Base-by-base conservation (phyloP, 2,113 vertebrate genomes). In the Antechinus flavipes region DNA sequence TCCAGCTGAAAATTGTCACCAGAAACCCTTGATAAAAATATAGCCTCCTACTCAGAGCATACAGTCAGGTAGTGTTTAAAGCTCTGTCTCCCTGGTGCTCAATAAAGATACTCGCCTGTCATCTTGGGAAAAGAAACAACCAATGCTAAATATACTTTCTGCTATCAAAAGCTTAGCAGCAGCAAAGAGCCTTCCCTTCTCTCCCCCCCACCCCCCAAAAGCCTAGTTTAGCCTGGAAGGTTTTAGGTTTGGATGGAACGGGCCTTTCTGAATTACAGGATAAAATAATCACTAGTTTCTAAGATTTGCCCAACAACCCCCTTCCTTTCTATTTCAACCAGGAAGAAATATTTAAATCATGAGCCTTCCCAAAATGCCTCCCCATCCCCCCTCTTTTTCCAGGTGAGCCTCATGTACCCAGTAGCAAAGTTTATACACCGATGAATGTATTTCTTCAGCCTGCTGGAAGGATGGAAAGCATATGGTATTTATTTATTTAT, bases 141-240 rank as follows among this genome's bases (percentile, higher is more conserved):
- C 98, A 89, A 98, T 95, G 92, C 55, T 58, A 98, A 97, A 98
- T 96, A 93, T 92, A 95, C 98, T 97, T 97, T 97, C 95, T 96
- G 96, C 97, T 98, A 97, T 98, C 98, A 98, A 97, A 97, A 98
- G 95, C 94, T 95, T 93, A 98, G 96, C 97, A 97, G 97, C 96
- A 98, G 94, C 2, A 2, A 90, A 91, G 54, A 97, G 97, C 97
- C 68, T 84, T 42, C 68, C 68, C 16, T 84, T 84, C 14, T 42
- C 11, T n/a, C n/a, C 61, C n/a, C 61, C 68, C 68, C 16, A 0
- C 16, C 19, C n/a, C n/a, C 16, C 97, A 96, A 97, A 95, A 96
- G 54, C 94, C 94, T 97, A 97, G 96, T 95, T 97, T 84, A 84
- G 97, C 96, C 94, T 90, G 92, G 94, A 56, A 94, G 95, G 55